Evolutionary conservation across 2,113 vertebrate species (phyloP), one percentile per base, ranked within the genome.

Genomic region (Brachionichthys hirsutus): DNA sequence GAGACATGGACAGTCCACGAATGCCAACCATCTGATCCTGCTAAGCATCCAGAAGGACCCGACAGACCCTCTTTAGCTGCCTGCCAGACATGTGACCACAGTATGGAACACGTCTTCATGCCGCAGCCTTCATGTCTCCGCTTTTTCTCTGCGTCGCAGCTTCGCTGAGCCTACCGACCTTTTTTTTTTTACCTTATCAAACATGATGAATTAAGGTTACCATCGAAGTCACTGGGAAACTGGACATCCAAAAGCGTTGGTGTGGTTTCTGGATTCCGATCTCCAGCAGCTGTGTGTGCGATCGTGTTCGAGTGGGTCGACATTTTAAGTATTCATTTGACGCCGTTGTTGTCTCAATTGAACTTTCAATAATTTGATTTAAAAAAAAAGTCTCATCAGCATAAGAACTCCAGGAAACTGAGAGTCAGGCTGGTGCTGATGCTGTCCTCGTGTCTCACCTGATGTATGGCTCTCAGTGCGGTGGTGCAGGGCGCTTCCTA

Each of bases 11-110:
- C 2, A 3, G 52, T 24, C 13, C 52, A 55, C 50, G 62, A 64
- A 70, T 62, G 70, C 80, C 77, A 73, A 75, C 84, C 84, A 89
- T 88, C 81, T 88, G 84, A 84, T 73, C 49, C 20, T 15, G 47
- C 44, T 54, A 54, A 58, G 54, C 30, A 67, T 71, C 71, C 82
- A 88, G 79, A 78, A 84, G 78, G 84, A 20, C 43, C 42, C 17
- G 51, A 47, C 66, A 77, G 67, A 61, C 48, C 48, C 9, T 60
- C 14, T 13, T 51, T 40, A 52, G 16, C 46, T 42, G 44, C 41
- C 43, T 70, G 59, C 51, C 47, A 63, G 50, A 46, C 61, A 42
- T 70, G 73, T 70, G 22, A 62, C 20, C 35, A 41, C 22, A 62
- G 35, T 16, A 20, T 8, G 50, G 50, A 41, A 73, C 52, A 54